Evolutionary conservation across 2,797 vertebrate genomes (phyloP).

Genomic region (Heterohyrax brucei): DNA sequence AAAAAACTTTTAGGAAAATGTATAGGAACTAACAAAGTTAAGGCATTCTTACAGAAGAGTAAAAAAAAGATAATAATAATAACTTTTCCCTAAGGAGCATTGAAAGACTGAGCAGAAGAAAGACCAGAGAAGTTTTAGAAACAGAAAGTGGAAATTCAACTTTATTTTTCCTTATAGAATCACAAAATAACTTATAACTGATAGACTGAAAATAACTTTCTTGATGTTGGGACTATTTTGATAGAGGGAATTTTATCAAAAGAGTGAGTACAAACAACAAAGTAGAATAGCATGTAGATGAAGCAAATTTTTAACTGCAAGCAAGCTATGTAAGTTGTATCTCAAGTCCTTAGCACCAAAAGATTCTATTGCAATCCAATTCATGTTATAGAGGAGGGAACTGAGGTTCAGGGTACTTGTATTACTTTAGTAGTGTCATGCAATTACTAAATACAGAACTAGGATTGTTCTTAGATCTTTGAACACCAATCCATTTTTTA

Average conservation of each 20-base stretch:
- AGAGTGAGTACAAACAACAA: constrained; percentile 58
- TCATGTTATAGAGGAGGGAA: not conserved
- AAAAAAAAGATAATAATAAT: not conserved
- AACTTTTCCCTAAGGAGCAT: constrained; percentile 69
- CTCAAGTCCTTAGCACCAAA: constrained; percentile 31
- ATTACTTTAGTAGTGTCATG: constrained; percentile 22
- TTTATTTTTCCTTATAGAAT: constrained; percentile 49
- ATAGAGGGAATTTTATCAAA: constrained; percentile 65
- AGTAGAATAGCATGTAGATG: constrained; percentile 10
- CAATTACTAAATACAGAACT: not conserved
- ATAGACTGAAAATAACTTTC: constrained; percentile 62
- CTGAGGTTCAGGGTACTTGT: not conserved
- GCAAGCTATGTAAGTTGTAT: not conserved
- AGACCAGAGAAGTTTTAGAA: constrained; percentile 49
- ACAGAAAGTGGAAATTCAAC: constrained; percentile 64
- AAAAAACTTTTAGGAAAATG: constrained; percentile 43
- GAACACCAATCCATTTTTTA: constrained; percentile 21
- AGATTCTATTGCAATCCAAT: not conserved
- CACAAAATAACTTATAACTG: constrained; percentile 52
- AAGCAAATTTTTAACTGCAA: constrained; percentile 14
- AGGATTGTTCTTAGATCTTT: not conserved
- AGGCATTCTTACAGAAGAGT: constrained; percentile 65
- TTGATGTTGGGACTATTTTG: constrained; percentile 68
- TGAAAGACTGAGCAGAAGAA: constrained; percentile 35
- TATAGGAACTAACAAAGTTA: not conserved